These are phyloP conservation scores for Hirtodrosophila cameraria DNA, from an alignment of 2,888 invertebrate species.

Conservation along the genomic window DNA sequence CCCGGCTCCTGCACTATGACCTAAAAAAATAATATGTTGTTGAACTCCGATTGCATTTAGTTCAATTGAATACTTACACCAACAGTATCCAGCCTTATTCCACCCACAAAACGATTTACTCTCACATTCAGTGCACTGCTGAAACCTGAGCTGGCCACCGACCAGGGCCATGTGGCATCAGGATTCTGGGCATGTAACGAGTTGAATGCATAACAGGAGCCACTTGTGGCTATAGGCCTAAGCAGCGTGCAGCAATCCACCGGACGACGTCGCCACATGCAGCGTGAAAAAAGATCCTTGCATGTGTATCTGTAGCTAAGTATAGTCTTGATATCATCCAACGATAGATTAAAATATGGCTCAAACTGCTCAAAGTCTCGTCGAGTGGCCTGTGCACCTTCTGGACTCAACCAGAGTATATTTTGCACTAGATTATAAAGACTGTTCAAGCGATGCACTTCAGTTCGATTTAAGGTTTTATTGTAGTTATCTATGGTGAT, in stretches of 20 bases:
- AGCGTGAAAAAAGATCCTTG: slow-evolving; percentile 55
- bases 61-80: slow-evolving; percentile 46
- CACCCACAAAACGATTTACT: slow-evolving; percentile 39
- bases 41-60: background rate
- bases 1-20: slow-evolving; percentile 65
- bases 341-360: slow-evolving; percentile 4
- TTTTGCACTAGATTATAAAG: slow-evolving; percentile 42
- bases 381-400: background rate
- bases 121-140: slow-evolving; percentile 57
- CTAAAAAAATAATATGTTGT: slow-evolving; percentile 18
- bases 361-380: slow-evolving; percentile 18
- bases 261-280: slow-evolving; percentile 60
- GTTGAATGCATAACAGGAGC: slow-evolving; percentile 64
- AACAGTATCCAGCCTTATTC: slow-evolving; percentile 25
- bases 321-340: slow-evolving; percentile 19
- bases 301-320: slow-evolving; percentile 39
- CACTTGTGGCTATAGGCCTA: slow-evolving; percentile 10
- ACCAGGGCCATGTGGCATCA: slow-evolving; percentile 71
- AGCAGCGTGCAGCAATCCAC: slow-evolving; percentile 69
- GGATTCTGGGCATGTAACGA: slow-evolving; percentile 26
- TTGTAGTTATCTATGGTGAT: background rate
- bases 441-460: background rate
- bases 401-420: slow-evolving; percentile 30
- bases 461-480: no score
- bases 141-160: slow-evolving; percentile 57